Evolutionary conservation across 23 tunicate species (phyloP).

Genomic region (Diplosoma virens): DNA sequence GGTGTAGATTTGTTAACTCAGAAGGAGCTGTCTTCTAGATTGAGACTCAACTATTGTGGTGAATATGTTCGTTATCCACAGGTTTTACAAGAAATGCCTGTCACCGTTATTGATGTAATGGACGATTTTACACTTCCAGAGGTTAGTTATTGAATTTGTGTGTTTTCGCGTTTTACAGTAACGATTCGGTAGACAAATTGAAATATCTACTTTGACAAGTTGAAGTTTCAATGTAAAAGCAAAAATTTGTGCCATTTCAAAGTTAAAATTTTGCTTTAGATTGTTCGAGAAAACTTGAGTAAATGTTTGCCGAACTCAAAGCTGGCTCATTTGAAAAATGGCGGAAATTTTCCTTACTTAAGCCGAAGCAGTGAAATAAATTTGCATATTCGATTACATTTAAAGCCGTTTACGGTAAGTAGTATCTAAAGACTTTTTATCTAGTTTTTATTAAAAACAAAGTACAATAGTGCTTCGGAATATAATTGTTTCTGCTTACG

Average conservation of each 20-base stretch:
- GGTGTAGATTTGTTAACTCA: constrained; percentile 40
- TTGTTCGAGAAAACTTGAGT: constrained; percentile 43
- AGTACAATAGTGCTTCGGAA: too few species aligned
- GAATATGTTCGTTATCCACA: constrained; percentile 62
- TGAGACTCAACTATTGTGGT: constrained; percentile 37
- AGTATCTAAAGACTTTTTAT: too few species aligned
- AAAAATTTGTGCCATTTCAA: too few species aligned
- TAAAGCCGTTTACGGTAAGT: constrained; percentile 45
- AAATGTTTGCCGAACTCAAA: constrained; percentile 70
- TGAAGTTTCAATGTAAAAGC: too few species aligned
- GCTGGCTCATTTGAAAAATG: constrained; percentile 63
- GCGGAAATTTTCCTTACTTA: constrained; percentile 73
- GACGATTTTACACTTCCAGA: constrained; percentile 45
- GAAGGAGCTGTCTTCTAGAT: constrained; percentile 32
- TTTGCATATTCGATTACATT: constrained; percentile 63
- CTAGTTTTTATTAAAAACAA: too few species aligned
- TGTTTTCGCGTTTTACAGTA: too few species aligned
- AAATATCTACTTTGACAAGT: not conserved
- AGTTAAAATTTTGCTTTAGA: too few species aligned
- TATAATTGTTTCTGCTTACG: too few species aligned
- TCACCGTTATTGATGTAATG: constrained; percentile 62
- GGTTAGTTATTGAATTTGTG: not conserved
- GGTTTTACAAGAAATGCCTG: constrained; percentile 51
- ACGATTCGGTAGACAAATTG: not conserved
- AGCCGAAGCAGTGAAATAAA: constrained; percentile 54